These are phyloP conservation scores for Sipha maydis DNA, from an alignment of 2,888 invertebrate species.

Conservation along the genomic window DNA sequence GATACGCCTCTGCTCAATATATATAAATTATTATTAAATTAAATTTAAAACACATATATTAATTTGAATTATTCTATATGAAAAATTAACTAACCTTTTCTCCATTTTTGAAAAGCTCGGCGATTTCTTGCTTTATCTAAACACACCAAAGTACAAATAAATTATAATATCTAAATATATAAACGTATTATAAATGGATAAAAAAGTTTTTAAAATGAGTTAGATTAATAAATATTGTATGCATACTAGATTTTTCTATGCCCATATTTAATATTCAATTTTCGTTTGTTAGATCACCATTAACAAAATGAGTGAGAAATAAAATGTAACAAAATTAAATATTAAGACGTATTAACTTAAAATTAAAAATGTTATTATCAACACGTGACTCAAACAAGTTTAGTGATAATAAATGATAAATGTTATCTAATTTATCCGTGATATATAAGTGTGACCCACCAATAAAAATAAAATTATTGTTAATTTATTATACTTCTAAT, in stretches of 20 bases:
- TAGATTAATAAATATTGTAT: background rate
- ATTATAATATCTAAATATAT: background rate
- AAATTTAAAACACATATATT: background rate
- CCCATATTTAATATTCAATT: constrained; percentile 27
- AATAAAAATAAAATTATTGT: background rate
- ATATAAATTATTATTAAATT: too few relatives aligned
- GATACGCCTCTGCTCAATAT: too few relatives aligned
- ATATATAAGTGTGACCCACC: background rate
- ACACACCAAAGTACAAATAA: background rate
- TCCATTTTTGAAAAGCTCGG: constrained; percentile 55
- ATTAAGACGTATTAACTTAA: background rate
- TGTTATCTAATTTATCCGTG: background rate
- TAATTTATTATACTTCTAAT: too few relatives aligned
- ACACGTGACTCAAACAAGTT: background rate
- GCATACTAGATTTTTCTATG: constrained; percentile 52
- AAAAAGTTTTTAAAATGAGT: background rate
- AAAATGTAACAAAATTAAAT: background rate
- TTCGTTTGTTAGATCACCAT: background rate
- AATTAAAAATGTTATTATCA: background rate
- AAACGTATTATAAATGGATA: background rate
- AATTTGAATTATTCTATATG: background rate
- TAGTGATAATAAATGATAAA: background rate
- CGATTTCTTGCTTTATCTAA: constrained; percentile 56
- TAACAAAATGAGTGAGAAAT: background rate
- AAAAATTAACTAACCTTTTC: constrained; percentile 37